Evolutionary conservation across 2,797 vertebrate genomes (phyloP).

Genomic region (Centropyge bicolor): DNA sequence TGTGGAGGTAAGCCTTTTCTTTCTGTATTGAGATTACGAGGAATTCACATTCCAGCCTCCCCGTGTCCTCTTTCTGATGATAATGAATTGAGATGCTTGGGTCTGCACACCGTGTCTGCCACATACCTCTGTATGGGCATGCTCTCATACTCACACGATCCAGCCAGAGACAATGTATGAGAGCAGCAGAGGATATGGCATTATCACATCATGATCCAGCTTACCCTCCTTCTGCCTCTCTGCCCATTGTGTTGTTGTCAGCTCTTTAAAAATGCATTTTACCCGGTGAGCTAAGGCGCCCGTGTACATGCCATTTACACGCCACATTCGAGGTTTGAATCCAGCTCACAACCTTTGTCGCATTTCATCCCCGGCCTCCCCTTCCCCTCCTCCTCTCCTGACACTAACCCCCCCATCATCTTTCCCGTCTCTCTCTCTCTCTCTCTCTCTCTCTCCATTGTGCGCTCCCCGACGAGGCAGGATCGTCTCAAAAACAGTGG

Average conservation of each 20-base stretch:
- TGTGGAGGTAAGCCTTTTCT: slow-evolving; percentile 82
- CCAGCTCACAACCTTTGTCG: slow-evolving; percentile 79
- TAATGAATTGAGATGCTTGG: slow-evolving; percentile 64
- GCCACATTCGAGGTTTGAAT: slow-evolving; percentile 55
- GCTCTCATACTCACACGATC: slow-evolving; percentile 42
- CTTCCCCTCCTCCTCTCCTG: slow-evolving; percentile 28
- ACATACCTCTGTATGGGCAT: slow-evolving; percentile 69
- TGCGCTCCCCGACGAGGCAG: slow-evolving; percentile 45
- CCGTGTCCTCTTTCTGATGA: slow-evolving; percentile 55
- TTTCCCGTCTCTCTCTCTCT: slow-evolving; percentile 71
- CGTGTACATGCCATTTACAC: slow-evolving; percentile 35
- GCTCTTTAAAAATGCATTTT: slow-evolving; percentile 43
- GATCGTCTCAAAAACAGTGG: slow-evolving; percentile 60
- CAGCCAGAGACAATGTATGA: slow-evolving; percentile 67
- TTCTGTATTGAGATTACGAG: slow-evolving; percentile 38
- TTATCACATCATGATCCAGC: slow-evolving; percentile 52
- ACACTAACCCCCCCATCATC: slow-evolving; percentile 61
- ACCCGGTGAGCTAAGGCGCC: slow-evolving; percentile 25
- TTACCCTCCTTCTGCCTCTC: slow-evolving; percentile 40
- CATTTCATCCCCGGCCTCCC: slow-evolving; percentile 72
- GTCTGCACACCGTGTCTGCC: slow-evolving; percentile 49
- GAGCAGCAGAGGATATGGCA: slow-evolving; percentile 65
- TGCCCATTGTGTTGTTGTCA: slow-evolving; percentile 56
- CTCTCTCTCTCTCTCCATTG: slow-evolving; percentile 75
- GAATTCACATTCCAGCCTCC: slow-evolving; percentile 58